phyloP scores from a whole-genome alignment of 2,113 vertebrate genomes.

The Ondatra zibethicus region DNA sequence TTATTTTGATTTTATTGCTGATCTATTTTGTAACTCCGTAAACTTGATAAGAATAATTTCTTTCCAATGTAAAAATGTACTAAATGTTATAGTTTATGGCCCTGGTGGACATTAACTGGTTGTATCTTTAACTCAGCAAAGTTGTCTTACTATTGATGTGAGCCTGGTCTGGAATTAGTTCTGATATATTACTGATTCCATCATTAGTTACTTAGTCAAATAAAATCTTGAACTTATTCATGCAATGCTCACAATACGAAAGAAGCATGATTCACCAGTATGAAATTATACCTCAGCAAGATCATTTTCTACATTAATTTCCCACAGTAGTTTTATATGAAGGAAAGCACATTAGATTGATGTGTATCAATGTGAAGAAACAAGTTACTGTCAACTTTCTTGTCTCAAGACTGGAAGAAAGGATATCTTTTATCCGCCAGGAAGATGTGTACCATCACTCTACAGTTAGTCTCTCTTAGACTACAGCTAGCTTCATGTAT shows the following conservation, averaged over 20 bases:
- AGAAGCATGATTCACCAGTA: neutral
- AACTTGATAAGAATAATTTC: conserved; percentile 18
- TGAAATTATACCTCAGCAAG: neutral
- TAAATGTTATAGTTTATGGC: neutral
- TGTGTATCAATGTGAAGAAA: neutral
- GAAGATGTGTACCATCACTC: neutral
- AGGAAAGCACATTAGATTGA: conserved; percentile 9
- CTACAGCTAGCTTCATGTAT: neutral
- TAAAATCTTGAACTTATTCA: neutral
- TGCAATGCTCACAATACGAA: neutral
- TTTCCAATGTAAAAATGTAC: neutral
- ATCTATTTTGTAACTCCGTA: conserved; percentile 10
- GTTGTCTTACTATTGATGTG: conserved; percentile 40
- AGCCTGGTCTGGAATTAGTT: neutral
- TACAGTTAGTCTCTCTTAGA: neutral
- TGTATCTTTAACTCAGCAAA: neutral
- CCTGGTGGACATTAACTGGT: neutral
- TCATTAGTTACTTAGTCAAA: conserved; percentile 29
- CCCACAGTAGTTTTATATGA: neutral
- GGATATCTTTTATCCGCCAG: neutral
- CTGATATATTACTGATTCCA: neutral
- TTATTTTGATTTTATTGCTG: neutral
- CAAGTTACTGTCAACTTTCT: neutral
- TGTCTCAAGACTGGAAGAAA: neutral
- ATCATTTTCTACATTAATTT: conserved; percentile 3